Evolutionary conservation across 2,888 invertebrate genomes (phyloP), one percentile per base, ranked within the genome.

Genomic region (Platypus cylindrus): DNA sequence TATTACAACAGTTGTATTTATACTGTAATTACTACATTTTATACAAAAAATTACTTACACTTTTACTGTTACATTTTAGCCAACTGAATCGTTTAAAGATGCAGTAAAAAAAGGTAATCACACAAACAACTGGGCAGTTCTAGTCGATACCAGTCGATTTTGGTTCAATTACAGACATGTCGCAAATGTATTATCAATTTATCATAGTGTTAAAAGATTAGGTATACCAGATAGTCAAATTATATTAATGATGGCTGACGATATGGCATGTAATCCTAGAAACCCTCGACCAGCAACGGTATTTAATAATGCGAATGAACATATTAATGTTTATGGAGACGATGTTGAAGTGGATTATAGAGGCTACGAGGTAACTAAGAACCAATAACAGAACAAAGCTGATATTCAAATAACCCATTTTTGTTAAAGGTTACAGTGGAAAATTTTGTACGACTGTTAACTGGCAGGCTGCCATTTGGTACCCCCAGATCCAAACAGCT

Each of bases 91-190:
- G 12, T 35, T 41, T 25, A 30, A 32, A 3, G 32, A 40, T 18
- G 29, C 14, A 8, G 29, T 16, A 3, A 34, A 35, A 32, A 74
- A 73, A 1, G 75, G 75, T 17, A n/a, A n/a, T n/a, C 97, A 98
- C 57, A 93, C 95, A 0, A 98, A 98, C 58, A 98, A 99, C 62
- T 99, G 98, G 98, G 98, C 98, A 0, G 95, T 99, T 9, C 64
- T 99, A 34, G 97, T 99, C 0, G 97, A 97, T 60, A 97, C 97
- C 0, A 97, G 95, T 1, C 68, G 97, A 36, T 99, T 98, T 63
- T 99, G 98, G 98, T 98, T 98, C 58, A 99, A 99, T 62, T 99
- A 99, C 61, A 76, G 98, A 4, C 98, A 99, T 75, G 94, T 97
- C 17, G 95, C 98, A 3, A 99, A 99, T 62, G 97, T 97, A 0